A percentile compares a stretch with the other conserved stretches of the same genome.
Evolutionary conservation across 2,797 vertebrate species (phyloP).

Genomic region (Falco concolor): DNA sequence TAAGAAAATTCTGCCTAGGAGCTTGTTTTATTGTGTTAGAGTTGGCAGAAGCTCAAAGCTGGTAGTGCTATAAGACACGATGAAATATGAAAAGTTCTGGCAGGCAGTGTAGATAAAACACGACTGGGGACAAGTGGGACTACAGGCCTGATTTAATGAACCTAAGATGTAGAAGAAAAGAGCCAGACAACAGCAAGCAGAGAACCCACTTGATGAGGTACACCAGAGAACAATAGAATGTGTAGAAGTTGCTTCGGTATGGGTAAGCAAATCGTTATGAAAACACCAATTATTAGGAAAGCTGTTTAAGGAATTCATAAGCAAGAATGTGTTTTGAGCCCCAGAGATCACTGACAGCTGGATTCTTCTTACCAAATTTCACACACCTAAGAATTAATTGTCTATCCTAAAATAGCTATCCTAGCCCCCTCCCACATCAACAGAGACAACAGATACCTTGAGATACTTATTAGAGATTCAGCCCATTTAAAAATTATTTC

Average conservation of each 20-base stretch:
- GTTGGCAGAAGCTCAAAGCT: constrained; percentile 6
- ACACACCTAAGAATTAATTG: not conserved
- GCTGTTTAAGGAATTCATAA: not conserved
- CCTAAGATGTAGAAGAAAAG: not conserved
- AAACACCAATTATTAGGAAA: not conserved
- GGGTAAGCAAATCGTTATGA: not conserved
- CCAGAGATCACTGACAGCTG: not conserved
- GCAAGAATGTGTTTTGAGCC: not conserved
- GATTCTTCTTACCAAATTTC: not conserved
- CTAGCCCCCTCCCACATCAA: not conserved
- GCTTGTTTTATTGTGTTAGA: not conserved
- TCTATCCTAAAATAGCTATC: not conserved
- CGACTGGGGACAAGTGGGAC: not conserved
- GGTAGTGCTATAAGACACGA: not conserved
- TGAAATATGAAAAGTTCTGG: constrained; percentile 24
- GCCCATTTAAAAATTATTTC: not conserved
- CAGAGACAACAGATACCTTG: not conserved
- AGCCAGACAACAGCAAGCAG: not conserved
- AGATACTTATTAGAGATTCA: not conserved
- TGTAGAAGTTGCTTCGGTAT: not conserved
- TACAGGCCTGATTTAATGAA: not conserved
- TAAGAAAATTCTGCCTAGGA: not conserved
- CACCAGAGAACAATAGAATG: not conserved
- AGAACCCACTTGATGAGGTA: not conserved
- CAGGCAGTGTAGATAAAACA: not conserved